A percentile compares a stretch with the other conserved stretches of the same genome.
These are phyloP conservation scores for Thalpophila matura DNA, from an alignment of 2,888 invertebrate species.

Conservation along the genomic window DNA sequence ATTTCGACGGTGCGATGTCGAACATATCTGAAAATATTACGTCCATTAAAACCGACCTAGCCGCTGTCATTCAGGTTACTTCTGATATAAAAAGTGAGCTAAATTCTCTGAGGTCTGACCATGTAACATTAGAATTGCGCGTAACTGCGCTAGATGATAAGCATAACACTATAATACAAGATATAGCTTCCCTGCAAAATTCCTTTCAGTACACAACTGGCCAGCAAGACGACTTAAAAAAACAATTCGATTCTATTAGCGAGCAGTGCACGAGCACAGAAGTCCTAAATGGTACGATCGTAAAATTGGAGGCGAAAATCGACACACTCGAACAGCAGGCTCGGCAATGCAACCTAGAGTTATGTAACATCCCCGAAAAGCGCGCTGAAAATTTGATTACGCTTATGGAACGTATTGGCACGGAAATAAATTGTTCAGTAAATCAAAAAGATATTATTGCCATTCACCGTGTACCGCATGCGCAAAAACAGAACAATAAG, in stretches of 20 bases:
- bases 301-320: background rate
- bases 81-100: too few relatives aligned
- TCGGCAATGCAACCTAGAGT: background rate
- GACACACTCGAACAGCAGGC: background rate
- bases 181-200: background rate
- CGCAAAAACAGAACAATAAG: background rate
- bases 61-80: too few relatives aligned
- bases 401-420: background rate
- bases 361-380: background rate
- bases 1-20: too few relatives aligned
- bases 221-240: background rate
- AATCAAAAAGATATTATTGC: background rate
- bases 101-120: too few relatives aligned
- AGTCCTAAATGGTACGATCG: background rate
- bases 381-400: conserved; percentile 1
- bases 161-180: background rate
- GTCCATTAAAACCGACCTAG: too few relatives aligned
- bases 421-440: background rate
- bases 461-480: background rate
- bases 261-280: background rate
- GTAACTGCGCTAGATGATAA: too few relatives aligned
- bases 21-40: too few relatives aligned
- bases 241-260: background rate
- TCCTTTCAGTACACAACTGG: background rate
- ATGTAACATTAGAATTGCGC: too few relatives aligned